Evolutionary conservation across 2,888 invertebrate species (phyloP).

Genomic region (Tinea pellionella): DNA sequence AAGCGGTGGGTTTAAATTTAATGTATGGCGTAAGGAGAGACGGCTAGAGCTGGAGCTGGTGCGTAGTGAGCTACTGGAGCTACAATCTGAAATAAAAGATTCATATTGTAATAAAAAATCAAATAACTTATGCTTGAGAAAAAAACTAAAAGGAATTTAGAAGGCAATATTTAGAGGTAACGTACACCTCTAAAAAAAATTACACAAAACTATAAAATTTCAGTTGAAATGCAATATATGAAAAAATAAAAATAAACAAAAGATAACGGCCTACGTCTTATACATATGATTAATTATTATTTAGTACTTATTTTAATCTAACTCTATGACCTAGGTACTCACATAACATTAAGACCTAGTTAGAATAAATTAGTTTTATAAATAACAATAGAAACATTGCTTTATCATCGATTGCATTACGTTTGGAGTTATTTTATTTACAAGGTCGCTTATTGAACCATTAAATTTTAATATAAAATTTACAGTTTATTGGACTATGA

Average conservation of each 20-base stretch:
- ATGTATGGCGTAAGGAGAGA: slow-evolving; percentile 39
- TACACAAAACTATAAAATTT: too few relatives aligned
- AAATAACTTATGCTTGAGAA: too few relatives aligned
- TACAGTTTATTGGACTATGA: not conserved
- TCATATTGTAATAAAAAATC: not conserved
- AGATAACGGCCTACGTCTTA: not conserved
- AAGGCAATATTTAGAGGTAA: too few relatives aligned
- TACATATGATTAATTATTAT: too few relatives aligned
- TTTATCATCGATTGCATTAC: not conserved
- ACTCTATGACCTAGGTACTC: too few relatives aligned
- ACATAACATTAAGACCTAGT: not conserved
- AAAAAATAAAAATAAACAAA: not conserved
- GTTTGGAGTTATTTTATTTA: not conserved
- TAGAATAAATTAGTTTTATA: not conserved
- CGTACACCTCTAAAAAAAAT: too few relatives aligned
- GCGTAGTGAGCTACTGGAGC: slow-evolving; percentile 52
- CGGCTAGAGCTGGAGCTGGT: slow-evolving; percentile 38
- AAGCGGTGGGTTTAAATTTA: slow-evolving; percentile 20
- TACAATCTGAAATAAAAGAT: slow-evolving; percentile 24
- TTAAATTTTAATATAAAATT: not conserved
- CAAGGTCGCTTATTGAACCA: not conserved
- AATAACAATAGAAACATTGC: not conserved
- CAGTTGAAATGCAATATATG: too few relatives aligned
- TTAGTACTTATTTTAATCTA: too few relatives aligned
- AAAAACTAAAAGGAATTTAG: too few relatives aligned